Evolutionary conservation across 2,797 vertebrate genomes (phyloP).

Genomic region (Austrolebias charrua): DNA sequence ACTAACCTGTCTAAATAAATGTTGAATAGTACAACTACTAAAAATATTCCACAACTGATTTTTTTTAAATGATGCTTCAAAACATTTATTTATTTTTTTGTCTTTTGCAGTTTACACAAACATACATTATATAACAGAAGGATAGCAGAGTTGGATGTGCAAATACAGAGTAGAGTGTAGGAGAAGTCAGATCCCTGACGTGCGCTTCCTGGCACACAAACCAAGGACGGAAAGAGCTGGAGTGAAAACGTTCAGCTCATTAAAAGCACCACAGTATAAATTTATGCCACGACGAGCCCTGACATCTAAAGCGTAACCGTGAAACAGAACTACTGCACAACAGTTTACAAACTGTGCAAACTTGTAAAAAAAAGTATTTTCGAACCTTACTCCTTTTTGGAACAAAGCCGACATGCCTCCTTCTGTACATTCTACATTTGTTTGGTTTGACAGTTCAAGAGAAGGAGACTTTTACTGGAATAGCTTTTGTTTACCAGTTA

Average conservation of each 20-base stretch:
- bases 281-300: constrained; percentile 39
- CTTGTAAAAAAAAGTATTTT: constrained; percentile 59
- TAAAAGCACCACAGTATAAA: constrained; percentile 61
- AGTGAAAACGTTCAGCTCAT: constrained; percentile 31
- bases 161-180: constrained; percentile 57
- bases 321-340: constrained; percentile 44
- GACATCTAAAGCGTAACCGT: constrained; percentile 52
- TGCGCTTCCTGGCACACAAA: constrained; percentile 46
- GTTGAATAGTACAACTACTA: background rate
- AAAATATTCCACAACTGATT: constrained; percentile 12
- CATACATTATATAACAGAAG: constrained; percentile 60
- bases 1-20: too few species aligned
- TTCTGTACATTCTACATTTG: constrained; percentile 39
- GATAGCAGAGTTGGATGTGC: constrained; percentile 48
- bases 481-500: constrained; percentile 27
- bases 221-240: constrained; percentile 35
- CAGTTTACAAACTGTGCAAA: constrained; percentile 67
- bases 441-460: constrained; percentile 51
- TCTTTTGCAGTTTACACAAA: constrained; percentile 66
- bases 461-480: constrained; percentile 16
- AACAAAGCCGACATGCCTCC: constrained; percentile 33
- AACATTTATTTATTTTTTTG: constrained; percentile 81
- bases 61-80: constrained; percentile 73
- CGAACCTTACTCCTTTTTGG: constrained; percentile 31
- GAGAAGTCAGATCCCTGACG: constrained; percentile 40